Evolutionary conservation across 2,113 vertebrate species (phyloP), one percentile per base, ranked within the genome.

Genomic region (Sapajus apella): DNA sequence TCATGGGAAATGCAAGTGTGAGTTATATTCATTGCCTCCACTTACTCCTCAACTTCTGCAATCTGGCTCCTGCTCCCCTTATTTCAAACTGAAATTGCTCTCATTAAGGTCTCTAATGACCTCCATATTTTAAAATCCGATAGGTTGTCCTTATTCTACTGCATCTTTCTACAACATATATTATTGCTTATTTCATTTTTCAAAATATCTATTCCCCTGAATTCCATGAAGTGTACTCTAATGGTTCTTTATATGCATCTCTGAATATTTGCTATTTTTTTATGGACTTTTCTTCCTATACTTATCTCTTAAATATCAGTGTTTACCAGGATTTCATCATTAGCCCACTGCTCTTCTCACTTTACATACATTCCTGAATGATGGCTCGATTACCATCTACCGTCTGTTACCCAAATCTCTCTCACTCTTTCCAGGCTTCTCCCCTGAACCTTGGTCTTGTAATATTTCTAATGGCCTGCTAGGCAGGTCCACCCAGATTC

Each of bases 61-160:
- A 1, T 95, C 66, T 79, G 83, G 87, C 73, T 47, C 95, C 87
- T 94, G 72, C 23, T 85, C 35, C 13, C 76, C 66, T 95, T 96
- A 80, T 95, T 97, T 95, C 87, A 6, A 64, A 94, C 64, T 88
- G 91, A 96, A 96, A 93, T 87, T 81, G 50, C 93, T 95, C 91
- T 95, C 89, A 95, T 87, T 95, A 91, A 91, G 50, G 77, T 85
- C 72, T 94, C 70, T 90, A 90, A 96, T 97, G 80, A 95, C 80
- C 68, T 83, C 88, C 70, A 85, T 94, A 94, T 96, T 94, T 97
- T 80, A 87, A 90, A 95, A 92, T 84, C 73, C 90, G 91, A 83
- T 79, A 52, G 55, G 90, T 88, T 91, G 73, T 94, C 88, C 96
- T 94, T 91, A 89, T 97, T 96, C 93, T 94, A 92, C 52, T 94